Conservation (phyloP, 2,888 invertebrate genomes). For the Smittia sp. region DNA sequence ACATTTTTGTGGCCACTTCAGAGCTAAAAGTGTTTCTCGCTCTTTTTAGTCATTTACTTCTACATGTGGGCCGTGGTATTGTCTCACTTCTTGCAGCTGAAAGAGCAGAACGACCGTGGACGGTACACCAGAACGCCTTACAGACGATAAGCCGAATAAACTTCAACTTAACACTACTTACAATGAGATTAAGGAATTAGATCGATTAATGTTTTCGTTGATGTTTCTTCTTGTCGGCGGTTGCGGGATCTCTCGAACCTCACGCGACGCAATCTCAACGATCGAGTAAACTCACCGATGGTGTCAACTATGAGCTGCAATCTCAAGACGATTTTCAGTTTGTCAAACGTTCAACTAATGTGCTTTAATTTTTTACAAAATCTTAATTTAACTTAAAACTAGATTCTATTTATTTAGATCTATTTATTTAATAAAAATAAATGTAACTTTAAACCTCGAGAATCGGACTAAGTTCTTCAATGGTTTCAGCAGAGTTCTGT, state of each 20-base stretch:
- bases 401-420: no score
- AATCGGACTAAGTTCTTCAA: no score
- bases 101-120: conserved; percentile 68
- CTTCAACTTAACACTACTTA: conserved; percentile 27
- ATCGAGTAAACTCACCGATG: no score
- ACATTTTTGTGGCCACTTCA: background rate
- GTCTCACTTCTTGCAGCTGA: conserved; percentile 72
- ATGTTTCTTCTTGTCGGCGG: background rate
- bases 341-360: conserved; percentile 4
- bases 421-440: background rate
- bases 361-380: conserved; percentile 7
- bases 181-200: conserved; percentile 20
- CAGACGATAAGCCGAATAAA: conserved; percentile 48
- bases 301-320: background rate
- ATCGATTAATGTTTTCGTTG: background rate
- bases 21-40: conserved; percentile 40
- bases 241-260: background rate
- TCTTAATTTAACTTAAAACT: no score
- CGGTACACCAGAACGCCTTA: conserved; percentile 74
- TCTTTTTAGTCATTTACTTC: conserved; percentile 64
- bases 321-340: background rate
- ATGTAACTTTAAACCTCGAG: background rate
- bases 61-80: conserved; percentile 83
- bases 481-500: no score
- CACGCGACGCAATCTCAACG: background rate